A percentile compares a stretch with the other conserved stretches of the same genome.
Conservation (phyloP, 2,888 invertebrate species). For the Temnothorax rugatulus region DNA sequence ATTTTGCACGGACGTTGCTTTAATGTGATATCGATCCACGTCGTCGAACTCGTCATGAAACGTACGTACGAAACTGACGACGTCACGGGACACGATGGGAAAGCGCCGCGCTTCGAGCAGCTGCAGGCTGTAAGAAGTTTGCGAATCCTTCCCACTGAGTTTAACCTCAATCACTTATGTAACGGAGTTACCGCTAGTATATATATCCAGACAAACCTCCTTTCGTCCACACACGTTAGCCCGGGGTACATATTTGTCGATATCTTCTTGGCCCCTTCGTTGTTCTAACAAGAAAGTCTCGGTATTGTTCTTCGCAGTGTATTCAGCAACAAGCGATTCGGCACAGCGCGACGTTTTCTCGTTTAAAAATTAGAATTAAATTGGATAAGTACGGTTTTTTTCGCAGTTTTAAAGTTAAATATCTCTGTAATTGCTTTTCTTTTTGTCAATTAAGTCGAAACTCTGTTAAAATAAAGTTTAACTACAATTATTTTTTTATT, state of each 20-base stretch:
- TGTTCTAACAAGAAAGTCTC: conserved; percentile 22
- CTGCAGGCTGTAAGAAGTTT: conserved; percentile 69
- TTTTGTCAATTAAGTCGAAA: background rate
- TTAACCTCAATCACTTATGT: conserved; percentile 70
- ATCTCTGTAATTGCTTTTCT: background rate
- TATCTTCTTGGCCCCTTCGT: conserved; percentile 26
- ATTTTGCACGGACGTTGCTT: conserved; percentile 43
- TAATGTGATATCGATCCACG: conserved; percentile 64
- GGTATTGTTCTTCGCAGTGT: conserved; percentile 1
- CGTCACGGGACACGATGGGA: conserved; percentile 52
- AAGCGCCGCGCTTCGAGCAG: conserved; percentile 55
- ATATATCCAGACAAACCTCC: conserved; percentile 45
- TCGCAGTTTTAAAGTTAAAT: conserved; percentile 1
- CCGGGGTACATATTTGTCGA: conserved; percentile 31
- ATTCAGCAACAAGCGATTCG: background rate
- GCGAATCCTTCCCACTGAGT: conserved; percentile 63
- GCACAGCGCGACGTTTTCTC: background rate
- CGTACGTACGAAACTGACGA: conserved; percentile 55
- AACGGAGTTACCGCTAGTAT: conserved; percentile 63
- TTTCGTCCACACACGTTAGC: conserved; percentile 52
- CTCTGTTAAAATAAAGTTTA: background rate
- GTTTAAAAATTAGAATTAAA: background rate
- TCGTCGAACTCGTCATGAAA: conserved; percentile 57
- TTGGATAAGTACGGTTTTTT: background rate
- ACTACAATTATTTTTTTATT: background rate